Evolutionary conservation across 2,797 vertebrate genomes (phyloP).

Genomic region (Mergus octosetaceus): DNA sequence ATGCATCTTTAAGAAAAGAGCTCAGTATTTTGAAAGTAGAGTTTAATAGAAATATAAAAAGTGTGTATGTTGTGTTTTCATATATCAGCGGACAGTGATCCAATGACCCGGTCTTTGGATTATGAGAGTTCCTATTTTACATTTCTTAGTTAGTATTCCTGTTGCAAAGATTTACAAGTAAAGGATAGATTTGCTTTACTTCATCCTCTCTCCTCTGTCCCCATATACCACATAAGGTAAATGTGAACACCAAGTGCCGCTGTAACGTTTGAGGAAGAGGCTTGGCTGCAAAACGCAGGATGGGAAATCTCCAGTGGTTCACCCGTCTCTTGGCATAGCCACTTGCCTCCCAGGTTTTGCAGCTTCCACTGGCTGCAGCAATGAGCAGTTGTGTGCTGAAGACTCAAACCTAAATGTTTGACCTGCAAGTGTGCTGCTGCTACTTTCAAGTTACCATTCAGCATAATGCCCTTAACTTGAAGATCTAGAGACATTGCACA

Average conservation of each 20-base stretch:
- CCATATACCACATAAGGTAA: not conserved
- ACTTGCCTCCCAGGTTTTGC: not conserved
- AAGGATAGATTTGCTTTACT: not conserved
- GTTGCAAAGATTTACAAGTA: not conserved
- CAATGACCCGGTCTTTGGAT: not conserved
- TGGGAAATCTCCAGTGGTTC: not conserved
- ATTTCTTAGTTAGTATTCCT: not conserved
- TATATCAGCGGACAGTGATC: not conserved
- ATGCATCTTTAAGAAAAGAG: not conserved
- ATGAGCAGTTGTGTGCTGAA: not conserved
- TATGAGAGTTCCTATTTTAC: not conserved
- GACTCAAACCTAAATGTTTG: not conserved
- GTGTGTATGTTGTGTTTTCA: not conserved
- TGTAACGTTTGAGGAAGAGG: accelerated
- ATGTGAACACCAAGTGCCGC: not conserved
- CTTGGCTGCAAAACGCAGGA: not conserved
- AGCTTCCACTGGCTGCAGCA: not conserved
- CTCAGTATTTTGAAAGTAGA: not conserved
- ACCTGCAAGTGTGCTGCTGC: not conserved
- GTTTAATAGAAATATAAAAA: not conserved
- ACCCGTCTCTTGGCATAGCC: not conserved
- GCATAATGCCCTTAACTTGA: not conserved
- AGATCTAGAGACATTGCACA: not conserved
- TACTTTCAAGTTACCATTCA: not conserved
- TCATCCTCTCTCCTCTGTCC: not conserved